Base-by-base conservation (phyloP, 2,113 vertebrate species). In the Madoqua kirkii region DNA sequence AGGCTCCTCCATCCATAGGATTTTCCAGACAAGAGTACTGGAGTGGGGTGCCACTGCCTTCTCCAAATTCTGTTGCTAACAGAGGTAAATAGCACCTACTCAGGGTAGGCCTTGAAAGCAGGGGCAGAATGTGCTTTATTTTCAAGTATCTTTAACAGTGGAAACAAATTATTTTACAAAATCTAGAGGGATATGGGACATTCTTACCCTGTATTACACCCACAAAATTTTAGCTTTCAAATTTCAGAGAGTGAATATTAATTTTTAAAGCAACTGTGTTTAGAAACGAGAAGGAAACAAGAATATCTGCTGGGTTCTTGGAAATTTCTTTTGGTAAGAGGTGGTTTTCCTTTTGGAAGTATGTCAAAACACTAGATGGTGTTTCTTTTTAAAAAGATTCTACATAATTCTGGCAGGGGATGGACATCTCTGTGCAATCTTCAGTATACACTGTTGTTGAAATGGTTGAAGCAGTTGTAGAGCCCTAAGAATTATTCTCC, bases 161-260 rank as follows among this genome's bases (percentile, higher is more conserved):
- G 11, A 67, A 81, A 7, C 45, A 92, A 78, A 1, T 33, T 48
- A n/a, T 87, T 40, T 83, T 59, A 67, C 6, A 71, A 97, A 97
- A 67, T 0, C 79, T 31, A 45, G 3, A 83, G 16, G 12, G 16
- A 33, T n/a, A 6, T 43, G 1, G 55, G 21, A 0, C 48, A 19
- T 52, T 13, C 36, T 12, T 54, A 25, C 36, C 13, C 3, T 15
- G 6, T 87, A 15, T 1, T 78, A 33, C 57, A 16, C 8, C 5
- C 29, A 36, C 13, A 82, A 43, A 87, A 86, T 19, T 87, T 57
- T 36, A 74, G 19, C 7, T 92, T 92, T 87, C 45, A 82, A 59
- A 71, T 82, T 55, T 62, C 6, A 81, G 23, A 43, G 9, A 50
- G 60, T 59, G 6, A 19, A 52, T 59, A 10, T 8, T 21, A 83